phyloP scores from a whole-genome alignment of 2,797 vertebrate genomes.

The Parauchenoglanis punctatus region DNA sequence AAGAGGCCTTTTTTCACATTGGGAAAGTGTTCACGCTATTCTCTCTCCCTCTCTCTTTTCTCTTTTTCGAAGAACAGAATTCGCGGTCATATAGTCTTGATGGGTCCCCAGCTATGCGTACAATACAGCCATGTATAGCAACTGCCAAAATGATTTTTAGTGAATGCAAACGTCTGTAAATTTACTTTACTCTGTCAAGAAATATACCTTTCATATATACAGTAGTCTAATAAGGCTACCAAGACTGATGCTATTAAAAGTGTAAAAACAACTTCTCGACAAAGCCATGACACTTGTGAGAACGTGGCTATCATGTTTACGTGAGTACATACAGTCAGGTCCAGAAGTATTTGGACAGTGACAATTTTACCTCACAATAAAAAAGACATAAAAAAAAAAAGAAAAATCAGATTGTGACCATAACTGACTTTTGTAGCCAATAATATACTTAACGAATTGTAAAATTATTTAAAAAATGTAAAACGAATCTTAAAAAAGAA shows the following conservation, averaged over 20 bases:
- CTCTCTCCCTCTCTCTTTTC: background rate
- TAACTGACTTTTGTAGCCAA: background rate
- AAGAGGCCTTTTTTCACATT: background rate
- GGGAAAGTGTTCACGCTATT: background rate
- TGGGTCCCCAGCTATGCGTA: background rate
- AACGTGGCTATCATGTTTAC: background rate
- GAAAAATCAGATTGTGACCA: background rate
- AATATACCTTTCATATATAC: background rate
- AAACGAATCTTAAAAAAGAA: background rate
- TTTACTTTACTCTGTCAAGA: background rate
- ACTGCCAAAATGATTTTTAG: background rate
- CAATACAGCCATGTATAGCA: background rate
- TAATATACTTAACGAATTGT: background rate
- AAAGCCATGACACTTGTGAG: background rate
- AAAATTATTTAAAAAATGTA: background rate
- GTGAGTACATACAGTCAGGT: background rate
- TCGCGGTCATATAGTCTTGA: background rate
- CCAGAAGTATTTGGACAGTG: no score
- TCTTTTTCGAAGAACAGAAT: background rate
- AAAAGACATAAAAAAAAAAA: background rate
- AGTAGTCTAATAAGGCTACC: background rate
- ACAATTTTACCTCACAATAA: no score
- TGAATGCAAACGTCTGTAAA: background rate
- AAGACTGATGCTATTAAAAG: background rate
- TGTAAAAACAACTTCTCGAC: background rate